These are phyloP conservation scores for Lepidostoma basale DNA, from an alignment of 1,140 invertebrate genomes.

Conservation along the genomic window DNA sequence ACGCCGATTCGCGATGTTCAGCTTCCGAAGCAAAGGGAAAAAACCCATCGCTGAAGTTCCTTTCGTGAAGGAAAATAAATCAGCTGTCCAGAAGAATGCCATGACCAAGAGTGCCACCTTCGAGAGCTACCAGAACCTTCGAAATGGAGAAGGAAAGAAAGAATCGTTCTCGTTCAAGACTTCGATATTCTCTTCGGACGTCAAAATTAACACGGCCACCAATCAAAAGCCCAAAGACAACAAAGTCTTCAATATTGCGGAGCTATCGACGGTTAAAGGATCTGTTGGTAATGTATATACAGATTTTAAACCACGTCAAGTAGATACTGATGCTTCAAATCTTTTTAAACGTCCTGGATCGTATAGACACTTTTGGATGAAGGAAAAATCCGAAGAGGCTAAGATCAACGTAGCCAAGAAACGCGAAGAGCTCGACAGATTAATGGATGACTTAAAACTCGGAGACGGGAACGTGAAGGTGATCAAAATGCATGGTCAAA, in stretches of 20 bases:
- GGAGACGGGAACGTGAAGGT: background rate
- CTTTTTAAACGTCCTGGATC: conserved; percentile 26
- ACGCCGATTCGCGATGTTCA: conserved; percentile 6
- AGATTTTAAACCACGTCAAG: conserved; percentile 5
- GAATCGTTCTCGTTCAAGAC: conserved; percentile 2
- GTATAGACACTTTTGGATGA: conserved; percentile 37
- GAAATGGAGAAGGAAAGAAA: too few species aligned
- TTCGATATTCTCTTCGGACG: background rate
- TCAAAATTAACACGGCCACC: background rate
- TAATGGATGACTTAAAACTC: conserved; percentile 9
- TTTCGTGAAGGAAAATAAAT: background rate
- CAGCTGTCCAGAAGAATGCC: background rate
- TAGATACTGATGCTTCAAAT: background rate
- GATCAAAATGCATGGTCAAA: background rate
- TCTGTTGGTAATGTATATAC: conserved; percentile 19
- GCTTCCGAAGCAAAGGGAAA: background rate
- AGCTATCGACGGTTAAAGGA: conserved; percentile 5
- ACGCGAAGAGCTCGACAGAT: conserved; percentile 23
- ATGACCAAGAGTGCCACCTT: too few species aligned
- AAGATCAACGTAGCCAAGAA: conserved; percentile 23
- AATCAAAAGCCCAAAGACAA: background rate
- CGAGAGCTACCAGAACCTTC: too few species aligned
- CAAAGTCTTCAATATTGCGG: conserved; percentile 21
- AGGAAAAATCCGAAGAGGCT: conserved; percentile 27
- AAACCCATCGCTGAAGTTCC: conserved; percentile 7